Evolutionary conservation across 2,888 invertebrate species (phyloP), one percentile per base, ranked within the genome.

Genomic region (Prenolepis imparis): DNA sequence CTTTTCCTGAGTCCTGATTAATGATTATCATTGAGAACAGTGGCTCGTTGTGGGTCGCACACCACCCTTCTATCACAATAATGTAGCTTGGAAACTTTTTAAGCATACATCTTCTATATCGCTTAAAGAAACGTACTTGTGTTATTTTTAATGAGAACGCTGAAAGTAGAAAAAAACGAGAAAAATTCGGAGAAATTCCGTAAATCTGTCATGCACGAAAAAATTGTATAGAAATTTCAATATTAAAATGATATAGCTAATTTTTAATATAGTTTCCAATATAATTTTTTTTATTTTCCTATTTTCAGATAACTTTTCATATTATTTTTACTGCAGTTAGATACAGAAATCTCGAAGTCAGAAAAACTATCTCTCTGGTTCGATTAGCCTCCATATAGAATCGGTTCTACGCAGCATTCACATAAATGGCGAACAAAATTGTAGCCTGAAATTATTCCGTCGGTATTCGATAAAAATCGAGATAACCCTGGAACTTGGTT

Each of bases 1-100:
- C 86, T 86, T 90, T 91, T 87, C 85, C 88, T 55, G 77, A 83
- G 87, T 68, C 85, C 75, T 88, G 87, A 88, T 90, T 90, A 91
- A 91, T 87, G 88, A 91, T 91, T 89, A 90, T 89, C 89, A 91
- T 91, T 91, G 91, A 88, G 89, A 90, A 91, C 91, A 84, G 85
- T 86, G 84, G 12, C 64, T 52, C 82, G 83, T 89, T 87, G 85
- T 88, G 86, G 91, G 89, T 91, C 91, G 85, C 90, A 91, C 91
- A 89, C 90, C 84, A 84, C 52, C 84, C 81, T 85, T 85, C 57
- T 78, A 55, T 70, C 28, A 28, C 55, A 77, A 39, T 21, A 44
- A 36, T n/a, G 39, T 66, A 57, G 36, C 24, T 61, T 48, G 21
- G 36, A 68, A 77, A 66, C 61, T 70, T 52, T 67, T 66, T 41